These are phyloP conservation scores for Pachliopta kotzebuea DNA, from an alignment of 2,888 invertebrate genomes.

Conservation along the genomic window DNA sequence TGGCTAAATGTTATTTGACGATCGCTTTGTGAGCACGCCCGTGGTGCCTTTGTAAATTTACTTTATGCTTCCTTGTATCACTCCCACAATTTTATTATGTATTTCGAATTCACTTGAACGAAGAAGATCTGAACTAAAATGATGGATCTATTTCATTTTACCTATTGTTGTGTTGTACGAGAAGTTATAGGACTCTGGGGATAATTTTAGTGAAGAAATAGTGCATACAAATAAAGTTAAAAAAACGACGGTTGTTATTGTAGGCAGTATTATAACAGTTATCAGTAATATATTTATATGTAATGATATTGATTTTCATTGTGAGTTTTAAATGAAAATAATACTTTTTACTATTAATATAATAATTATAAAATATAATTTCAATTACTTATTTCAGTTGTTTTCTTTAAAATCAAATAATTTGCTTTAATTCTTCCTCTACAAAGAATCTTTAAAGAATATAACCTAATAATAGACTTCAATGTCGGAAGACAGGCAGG, in stretches of 20 bases:
- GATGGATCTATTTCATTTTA: slow-evolving; percentile 63
- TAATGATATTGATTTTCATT: too few species aligned
- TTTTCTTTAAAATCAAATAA: not conserved
- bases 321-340: too few species aligned
- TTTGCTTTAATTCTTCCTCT: not conserved
- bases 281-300: too few species aligned
- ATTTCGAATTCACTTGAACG: slow-evolving; percentile 65
- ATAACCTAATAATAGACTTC: slow-evolving; percentile 16
- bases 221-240: not conserved
- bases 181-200: slow-evolving; percentile 72
- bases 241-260: too few species aligned
- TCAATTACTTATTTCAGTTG: not conserved
- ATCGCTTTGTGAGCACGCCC: slow-evolving; percentile 73
- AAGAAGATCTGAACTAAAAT: slow-evolving; percentile 53
- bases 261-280: too few species aligned
- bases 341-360: too few species aligned
- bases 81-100: slow-evolving; percentile 74
- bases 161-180: slow-evolving; percentile 49
- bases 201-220: slow-evolving; percentile 35
- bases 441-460: slow-evolving; percentile 1
- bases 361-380: too few species aligned
- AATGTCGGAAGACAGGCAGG: slow-evolving; percentile 45
- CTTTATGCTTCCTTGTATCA: slow-evolving; percentile 67
- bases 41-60: slow-evolving; percentile 61
- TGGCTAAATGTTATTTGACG: slow-evolving; percentile 79